Evolutionary conservation across 2,113 vertebrate genomes (phyloP).

Genomic region (Otocyon megalotis): DNA sequence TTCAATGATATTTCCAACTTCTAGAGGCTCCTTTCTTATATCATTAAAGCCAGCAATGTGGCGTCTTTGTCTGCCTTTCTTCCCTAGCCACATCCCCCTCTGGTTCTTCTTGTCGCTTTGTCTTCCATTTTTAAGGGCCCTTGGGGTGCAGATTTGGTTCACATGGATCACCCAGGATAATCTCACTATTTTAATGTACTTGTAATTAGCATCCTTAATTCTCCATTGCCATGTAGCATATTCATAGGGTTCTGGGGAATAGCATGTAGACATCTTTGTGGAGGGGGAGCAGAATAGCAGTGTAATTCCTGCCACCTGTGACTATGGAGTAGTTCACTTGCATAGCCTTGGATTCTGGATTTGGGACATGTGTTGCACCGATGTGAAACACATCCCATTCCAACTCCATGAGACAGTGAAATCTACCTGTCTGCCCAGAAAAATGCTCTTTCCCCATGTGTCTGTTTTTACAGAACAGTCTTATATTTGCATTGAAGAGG

Average conservation of each 20-base stretch:
- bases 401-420: background rate
- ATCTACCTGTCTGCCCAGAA: background rate
- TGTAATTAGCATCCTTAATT: background rate
- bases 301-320: background rate
- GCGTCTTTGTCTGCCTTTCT: background rate
- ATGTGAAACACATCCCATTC: background rate
- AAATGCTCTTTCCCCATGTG: background rate
- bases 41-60: background rate
- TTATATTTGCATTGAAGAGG: background rate
- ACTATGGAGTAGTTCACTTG: background rate
- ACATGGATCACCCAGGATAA: background rate
- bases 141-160: background rate
- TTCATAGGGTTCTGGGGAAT: background rate
- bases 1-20: background rate
- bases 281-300: no score
- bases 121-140: background rate
- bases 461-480: background rate
- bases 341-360: background rate
- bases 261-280: background rate
- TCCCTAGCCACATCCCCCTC: accelerated
- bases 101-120: background rate
- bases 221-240: background rate
- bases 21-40: background rate
- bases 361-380: background rate
- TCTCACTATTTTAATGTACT: background rate